Base-by-base conservation (phyloP, 2,797 vertebrate genomes). In the Propithecus perrieri region DNA sequence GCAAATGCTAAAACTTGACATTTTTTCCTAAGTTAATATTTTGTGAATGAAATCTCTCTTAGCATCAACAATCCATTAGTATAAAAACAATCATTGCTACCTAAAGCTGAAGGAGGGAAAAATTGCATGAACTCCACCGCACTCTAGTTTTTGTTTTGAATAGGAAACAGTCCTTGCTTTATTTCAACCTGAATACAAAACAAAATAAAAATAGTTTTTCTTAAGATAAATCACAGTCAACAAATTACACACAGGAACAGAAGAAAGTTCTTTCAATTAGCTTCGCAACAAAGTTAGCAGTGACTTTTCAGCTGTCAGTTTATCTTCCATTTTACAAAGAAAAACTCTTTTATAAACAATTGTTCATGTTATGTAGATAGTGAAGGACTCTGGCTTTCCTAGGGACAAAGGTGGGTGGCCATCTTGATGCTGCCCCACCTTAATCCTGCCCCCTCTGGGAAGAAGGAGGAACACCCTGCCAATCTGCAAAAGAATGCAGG, bases 261-360 rank as follows among this genome's bases (percentile, higher is more conserved):
- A 63, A 71, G 18, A 81, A 89, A 79, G 24, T 65, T 93, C 28
- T 92, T 59, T n/a, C 33, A 33, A 91, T 89, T 92, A 93, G 17
- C 53, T 94, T 94, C 50, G 69, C 71, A 92, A 63, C 9, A 43
- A 88, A 75, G 50, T 84, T 84, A 89, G 18, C n/a, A 74, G 28
- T 95, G 59, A 94, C 22, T 96, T 89, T 88, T 75, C 38, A 96
- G 65, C 33, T 72, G 35, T 76, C 48, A 61, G 46, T 30, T 92
- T 96, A 63, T 92, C 35, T 43, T 96, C 76, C 53, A 17, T 81
- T 92, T 97, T 81, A 71, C 59, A 78, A 96, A 93, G 63, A 81
- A 80, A 80, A 90, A 41, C 57, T 53, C 30, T 76, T 85, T 93
- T 88, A 74, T 91, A 59, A 94, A 80, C 46, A 88, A 87, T 81